These are phyloP conservation scores for Parnassius orleans DNA, from an alignment of 2,888 invertebrate genomes.

Conservation along the genomic window DNA sequence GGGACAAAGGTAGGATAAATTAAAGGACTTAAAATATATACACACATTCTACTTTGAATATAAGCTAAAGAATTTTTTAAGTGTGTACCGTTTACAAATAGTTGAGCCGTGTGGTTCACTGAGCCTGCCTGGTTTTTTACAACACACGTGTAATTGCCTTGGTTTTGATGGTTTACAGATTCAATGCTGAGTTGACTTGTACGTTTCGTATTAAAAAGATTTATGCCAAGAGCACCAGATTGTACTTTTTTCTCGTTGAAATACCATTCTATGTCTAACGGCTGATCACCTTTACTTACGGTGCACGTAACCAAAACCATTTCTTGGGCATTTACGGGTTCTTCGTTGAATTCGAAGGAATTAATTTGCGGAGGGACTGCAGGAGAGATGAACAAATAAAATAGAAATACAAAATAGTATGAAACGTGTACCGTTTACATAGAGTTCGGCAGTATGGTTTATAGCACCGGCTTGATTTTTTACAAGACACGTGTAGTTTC, in stretches of 20 bases:
- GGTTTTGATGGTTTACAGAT: constrained; percentile 83
- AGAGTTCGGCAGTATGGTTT: constrained; percentile 85
- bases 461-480: constrained; percentile 87
- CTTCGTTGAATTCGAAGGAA: constrained; percentile 87
- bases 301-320: constrained; percentile 76
- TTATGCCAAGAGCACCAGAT: constrained; percentile 72
- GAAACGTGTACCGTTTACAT: constrained; percentile 84
- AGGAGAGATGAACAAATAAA: constrained; percentile 41
- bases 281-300: constrained; percentile 85
- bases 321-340: constrained; percentile 86
- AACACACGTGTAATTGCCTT: constrained; percentile 84
- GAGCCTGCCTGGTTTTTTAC: constrained; percentile 84
- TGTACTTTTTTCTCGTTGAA: constrained; percentile 84
- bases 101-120: constrained; percentile 79
- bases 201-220: constrained; percentile 68
- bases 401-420: constrained; percentile 19
- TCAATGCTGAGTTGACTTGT: constrained; percentile 85
- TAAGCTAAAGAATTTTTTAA: constrained; percentile 38
- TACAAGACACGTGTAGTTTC: constrained; percentile 88
- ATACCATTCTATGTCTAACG: constrained; percentile 86
- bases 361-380: constrained; percentile 85
- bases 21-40: constrained; percentile 31
- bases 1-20: constrained; percentile 30
- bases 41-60: constrained; percentile 36
- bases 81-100: constrained; percentile 84